Evolutionary conservation across 2,888 invertebrate genomes (phyloP).

Genomic region (Ectemnius lituratus): DNA sequence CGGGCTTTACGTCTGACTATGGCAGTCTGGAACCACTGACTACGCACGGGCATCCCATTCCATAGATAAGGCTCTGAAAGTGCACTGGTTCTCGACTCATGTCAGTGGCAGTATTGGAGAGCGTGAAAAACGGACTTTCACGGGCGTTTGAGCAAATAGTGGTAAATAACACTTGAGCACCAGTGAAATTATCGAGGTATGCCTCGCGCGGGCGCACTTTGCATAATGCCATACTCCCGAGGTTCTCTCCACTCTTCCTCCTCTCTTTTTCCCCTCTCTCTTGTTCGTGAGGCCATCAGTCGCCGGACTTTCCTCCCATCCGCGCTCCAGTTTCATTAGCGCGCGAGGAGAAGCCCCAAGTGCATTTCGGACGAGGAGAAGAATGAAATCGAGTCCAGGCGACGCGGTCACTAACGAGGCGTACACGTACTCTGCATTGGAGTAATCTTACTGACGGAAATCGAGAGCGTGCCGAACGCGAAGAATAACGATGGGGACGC

Average conservation of each 20-base stretch:
- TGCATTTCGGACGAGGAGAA: no score
- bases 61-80: slow-evolving; percentile 30
- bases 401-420: no score
- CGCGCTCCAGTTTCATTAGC: no score
- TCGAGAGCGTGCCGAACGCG: no score
- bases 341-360: no score
- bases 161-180: slow-evolving; percentile 29
- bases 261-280: neutral
- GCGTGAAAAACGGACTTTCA: slow-evolving; percentile 49
- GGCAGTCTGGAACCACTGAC: slow-evolving; percentile 22
- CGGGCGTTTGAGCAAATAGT: slow-evolving; percentile 43
- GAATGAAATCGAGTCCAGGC: no score
- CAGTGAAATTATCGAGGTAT: slow-evolving; percentile 14
- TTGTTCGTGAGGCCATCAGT: no score
- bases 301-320: no score
- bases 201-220: neutral
- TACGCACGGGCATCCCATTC: slow-evolving; percentile 46
- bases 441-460: no score
- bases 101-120: slow-evolving; percentile 17
- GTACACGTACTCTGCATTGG: no score
- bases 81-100: slow-evolving; percentile 25
- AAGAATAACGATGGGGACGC: no score
- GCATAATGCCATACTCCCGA: no score
- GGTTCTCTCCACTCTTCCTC: neutral
- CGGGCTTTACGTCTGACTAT: slow-evolving; percentile 16